Evolutionary conservation across 1,140 invertebrate species (phyloP), one percentile per base, ranked within the genome.

Genomic region (Monomorium pharaonis): DNA sequence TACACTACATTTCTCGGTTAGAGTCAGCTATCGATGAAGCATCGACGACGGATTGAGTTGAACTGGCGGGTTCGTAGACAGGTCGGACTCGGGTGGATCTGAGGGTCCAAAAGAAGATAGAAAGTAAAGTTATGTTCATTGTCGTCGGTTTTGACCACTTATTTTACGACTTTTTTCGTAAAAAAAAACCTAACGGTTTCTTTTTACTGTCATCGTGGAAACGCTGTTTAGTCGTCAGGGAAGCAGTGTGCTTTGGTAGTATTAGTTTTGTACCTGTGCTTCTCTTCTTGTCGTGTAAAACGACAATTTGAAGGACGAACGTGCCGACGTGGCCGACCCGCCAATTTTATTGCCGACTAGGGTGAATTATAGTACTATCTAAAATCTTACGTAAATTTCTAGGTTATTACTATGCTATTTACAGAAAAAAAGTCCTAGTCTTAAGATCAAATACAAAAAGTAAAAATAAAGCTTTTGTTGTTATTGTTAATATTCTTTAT

Each of bases 91-190:
- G 27, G 49, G 81, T 51, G 56, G 65, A 63, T 37, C 63, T 69
- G 69, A 86, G 86, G 86, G n/a, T 56, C 67, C 33, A 10, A 58
- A 76, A 80, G 84, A 88, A 91, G 88, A 87, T 88, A 89, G 84
- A 89, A 88, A 86, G 78, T 87, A 84, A 91, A 91, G 91, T 89
- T 92, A 88, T 81, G 69, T 87, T 92, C 89, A 94, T 94, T 94
- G 92, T 94, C 90, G 84, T 74, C 83, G 75, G 80, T 65, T 58
- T n/a, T 80, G 70, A 70, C 83, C 87, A 78, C 84, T 76, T 88
- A 84, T 85, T 94, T 94, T 94, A 94, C 87, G 92, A 94, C 93
- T 92, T 91, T 91, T 75, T 94, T 91, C 88, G 84, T 81, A 49
- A 89, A 91, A 92, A 74, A 92, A 67, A 92, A 86, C 70, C 63